A percentile compares a stretch with the other conserved stretches of the same genome.
Evolutionary conservation across 2,797 vertebrate genomes (phyloP).

Genomic region (Pitangus sulphuratus): DNA sequence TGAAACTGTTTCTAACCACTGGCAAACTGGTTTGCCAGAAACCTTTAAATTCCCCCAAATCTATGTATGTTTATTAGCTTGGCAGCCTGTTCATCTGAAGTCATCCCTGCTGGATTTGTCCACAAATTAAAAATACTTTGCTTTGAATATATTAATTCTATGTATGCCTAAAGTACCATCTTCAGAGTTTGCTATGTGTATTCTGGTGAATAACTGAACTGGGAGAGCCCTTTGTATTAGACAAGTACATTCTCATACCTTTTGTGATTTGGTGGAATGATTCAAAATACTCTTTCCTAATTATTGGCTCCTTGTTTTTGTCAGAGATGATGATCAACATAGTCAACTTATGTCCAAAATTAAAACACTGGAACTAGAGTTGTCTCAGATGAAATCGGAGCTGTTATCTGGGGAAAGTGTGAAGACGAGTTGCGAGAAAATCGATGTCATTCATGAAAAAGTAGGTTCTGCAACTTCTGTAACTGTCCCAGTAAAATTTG

Average conservation of each 20-base stretch:
- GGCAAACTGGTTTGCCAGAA: neutral
- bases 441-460: constrained; percentile 61
- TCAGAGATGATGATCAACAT: constrained; percentile 69
- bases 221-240: neutral
- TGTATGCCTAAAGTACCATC: neutral
- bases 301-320: neutral
- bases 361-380: constrained; percentile 76
- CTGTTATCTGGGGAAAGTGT: constrained; percentile 68
- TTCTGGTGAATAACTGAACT: neutral
- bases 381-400: constrained; percentile 78
- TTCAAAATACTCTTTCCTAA: neutral
- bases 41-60: neutral
- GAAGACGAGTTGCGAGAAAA: constrained; percentile 68
- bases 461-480: constrained; percentile 36
- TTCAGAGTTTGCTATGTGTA: neutral
- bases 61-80: neutral
- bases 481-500: neutral
- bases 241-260: neutral
- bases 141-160: neutral
- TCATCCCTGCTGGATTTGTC: neutral
- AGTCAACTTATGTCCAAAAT: constrained; percentile 78
- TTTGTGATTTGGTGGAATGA: neutral
- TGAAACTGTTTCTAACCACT: neutral
- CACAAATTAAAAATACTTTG: neutral
- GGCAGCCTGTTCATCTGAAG: neutral